phyloP scores from a whole-genome alignment of 2,113 vertebrate genomes.

The Naja naja region DNA sequence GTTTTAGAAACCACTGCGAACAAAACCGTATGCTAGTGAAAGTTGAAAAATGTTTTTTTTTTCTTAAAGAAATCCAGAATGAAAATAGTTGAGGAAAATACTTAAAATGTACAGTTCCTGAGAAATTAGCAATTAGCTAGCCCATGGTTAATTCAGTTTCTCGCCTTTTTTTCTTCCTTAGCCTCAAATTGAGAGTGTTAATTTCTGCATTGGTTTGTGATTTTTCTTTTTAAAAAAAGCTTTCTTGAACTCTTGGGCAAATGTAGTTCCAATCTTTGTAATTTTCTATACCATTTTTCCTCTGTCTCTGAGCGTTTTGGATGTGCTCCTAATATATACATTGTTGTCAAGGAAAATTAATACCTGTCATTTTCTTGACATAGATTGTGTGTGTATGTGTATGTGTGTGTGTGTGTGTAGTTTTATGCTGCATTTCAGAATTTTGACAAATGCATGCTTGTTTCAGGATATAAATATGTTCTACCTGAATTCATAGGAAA shows the following conservation, averaged over 20 bases:
- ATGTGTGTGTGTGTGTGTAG: background rate
- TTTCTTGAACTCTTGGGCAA: background rate
- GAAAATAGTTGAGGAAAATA: background rate
- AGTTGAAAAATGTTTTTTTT: background rate
- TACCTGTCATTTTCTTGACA: background rate
- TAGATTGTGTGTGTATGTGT: no score
- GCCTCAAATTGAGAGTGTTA: background rate
- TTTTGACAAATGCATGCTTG: background rate
- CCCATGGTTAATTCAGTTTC: background rate
- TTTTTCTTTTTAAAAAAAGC: background rate
- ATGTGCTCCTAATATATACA: background rate
- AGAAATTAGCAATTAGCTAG: background rate
- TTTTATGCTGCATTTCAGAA: background rate
- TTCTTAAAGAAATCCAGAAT: background rate
- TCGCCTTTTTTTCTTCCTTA: accelerated
- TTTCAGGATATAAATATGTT: background rate
- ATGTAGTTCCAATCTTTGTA: background rate
- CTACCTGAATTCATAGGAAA: background rate
- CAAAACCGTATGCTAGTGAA: background rate
- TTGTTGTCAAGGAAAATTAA: background rate
- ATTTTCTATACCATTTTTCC: background rate
- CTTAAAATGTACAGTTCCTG: background rate
- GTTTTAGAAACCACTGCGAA: background rate
- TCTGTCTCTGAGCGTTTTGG: background rate
- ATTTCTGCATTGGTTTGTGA: background rate